phyloP scores from a whole-genome alignment of 1,140 invertebrate genomes.

The Megalopta genalis region DNA sequence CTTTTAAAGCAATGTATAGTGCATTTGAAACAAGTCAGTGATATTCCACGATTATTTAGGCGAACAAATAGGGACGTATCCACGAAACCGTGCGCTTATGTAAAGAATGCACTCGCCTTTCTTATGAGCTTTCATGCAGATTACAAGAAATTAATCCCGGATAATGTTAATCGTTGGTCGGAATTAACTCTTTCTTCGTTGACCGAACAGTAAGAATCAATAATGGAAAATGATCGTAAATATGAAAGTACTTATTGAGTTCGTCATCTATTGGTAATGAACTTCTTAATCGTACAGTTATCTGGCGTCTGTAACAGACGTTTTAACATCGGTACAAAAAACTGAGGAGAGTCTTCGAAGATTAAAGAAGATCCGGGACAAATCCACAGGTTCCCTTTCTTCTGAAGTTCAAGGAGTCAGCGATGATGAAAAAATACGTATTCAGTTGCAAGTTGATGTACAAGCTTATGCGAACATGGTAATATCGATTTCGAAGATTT shows the following conservation, averaged over 20 bases:
- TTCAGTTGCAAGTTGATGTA: constrained; percentile 94
- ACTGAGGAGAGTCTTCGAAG: constrained; percentile 95
- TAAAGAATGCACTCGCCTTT: constrained; percentile 85
- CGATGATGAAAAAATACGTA: constrained; percentile 96
- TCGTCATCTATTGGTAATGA: neutral
- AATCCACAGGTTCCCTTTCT: constrained; percentile 78
- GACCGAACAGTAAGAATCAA: constrained; percentile 83
- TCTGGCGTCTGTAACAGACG: constrained; percentile 89
- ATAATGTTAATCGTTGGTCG: constrained; percentile 81
- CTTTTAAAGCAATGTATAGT: constrained; percentile 81
- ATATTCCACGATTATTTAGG: constrained; percentile 95
- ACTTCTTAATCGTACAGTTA: constrained; percentile 83
- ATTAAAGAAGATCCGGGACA: constrained; percentile 91
- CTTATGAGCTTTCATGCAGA: constrained; percentile 83
- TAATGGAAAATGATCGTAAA: constrained; percentile 12
- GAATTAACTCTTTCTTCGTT: constrained; percentile 83
- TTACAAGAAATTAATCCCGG: constrained; percentile 80
- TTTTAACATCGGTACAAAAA: constrained; percentile 94
- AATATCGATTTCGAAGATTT: neutral
- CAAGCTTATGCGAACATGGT: constrained; percentile 80
- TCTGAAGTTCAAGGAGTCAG: constrained; percentile 81
- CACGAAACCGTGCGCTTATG: constrained; percentile 88
- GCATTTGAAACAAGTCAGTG: constrained; percentile 88
- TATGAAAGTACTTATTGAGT: neutral
- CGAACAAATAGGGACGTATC: constrained; percentile 94